Evolutionary conservation across 2,113 vertebrate species (phyloP), one percentile per base, ranked within the genome.

Genomic region (Pyrgilauda ruficollis): DNA sequence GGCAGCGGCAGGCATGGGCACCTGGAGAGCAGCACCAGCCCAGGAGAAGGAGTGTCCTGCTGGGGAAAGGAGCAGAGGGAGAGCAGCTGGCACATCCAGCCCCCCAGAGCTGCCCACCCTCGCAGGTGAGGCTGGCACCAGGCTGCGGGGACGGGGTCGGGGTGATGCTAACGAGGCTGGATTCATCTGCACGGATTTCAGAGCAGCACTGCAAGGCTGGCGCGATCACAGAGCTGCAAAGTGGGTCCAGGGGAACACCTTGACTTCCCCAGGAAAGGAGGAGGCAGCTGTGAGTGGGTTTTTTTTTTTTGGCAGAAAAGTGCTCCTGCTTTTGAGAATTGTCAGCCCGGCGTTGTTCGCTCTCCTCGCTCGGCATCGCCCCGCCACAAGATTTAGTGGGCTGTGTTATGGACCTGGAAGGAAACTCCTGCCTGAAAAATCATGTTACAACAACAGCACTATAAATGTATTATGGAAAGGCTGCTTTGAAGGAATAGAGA

Each of bases 221-320:
- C 56, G 58, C 43, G 78, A 85, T 87, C 89, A 47, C 81, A 39
- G 28, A 14, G 92, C 76, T 50, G 62, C 10, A 20, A 87, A 95
- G 92, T 49, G 31, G 87, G 79, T 93, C 94, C 95, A 85, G 88
- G 94, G 93, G 92, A 96, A 77, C 92, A 95, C 94, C 95, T 95
- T 95, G 87, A 88, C 78, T 94, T 93, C 47, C 91, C 80, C 82
- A 75, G 96, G 93, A 77, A 93, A 88, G 33, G 80, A 67, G 90
- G 68, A 96, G 39, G 90, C 93, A 96, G 94, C 90, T 96, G 96
- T 6, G 31, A 66, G 61, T 4, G 50, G 37, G 35, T 13, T 17
- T 37, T 85, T 17, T 37, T 85, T 37, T 76, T 73, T 66, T 96
- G 95, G 96, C 88, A 95, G 91, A 20, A 7, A 59, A 49, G 17